Conservation (phyloP, 92 coral and sea anemone genomes). For the Phenganax stokvisi region DNA sequence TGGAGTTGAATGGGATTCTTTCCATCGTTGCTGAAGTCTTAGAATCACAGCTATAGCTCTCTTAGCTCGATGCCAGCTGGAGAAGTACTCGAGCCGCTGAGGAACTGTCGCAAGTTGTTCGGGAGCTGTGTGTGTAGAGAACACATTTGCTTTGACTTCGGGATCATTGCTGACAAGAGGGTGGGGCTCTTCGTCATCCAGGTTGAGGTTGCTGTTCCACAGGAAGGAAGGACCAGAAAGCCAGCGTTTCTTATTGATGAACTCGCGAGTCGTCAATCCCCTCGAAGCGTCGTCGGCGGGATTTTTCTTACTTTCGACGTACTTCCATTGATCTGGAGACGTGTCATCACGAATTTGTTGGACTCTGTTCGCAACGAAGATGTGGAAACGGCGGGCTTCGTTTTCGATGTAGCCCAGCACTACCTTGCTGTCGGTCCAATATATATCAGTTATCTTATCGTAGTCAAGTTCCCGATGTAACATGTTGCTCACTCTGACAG, state of each 20-base stretch:
- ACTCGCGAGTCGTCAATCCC: neutral
- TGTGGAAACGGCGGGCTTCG: neutral
- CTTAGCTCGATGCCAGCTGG: neutral
- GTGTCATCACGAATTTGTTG: neutral
- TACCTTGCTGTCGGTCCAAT: neutral
- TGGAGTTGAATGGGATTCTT: neutral
- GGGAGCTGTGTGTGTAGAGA: neutral
- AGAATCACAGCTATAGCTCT: neutral
- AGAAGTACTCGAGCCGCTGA: neutral
- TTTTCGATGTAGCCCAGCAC: neutral
- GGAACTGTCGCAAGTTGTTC: neutral
- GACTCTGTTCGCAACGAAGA: neutral
- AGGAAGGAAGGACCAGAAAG: neutral
- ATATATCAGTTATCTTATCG: neutral
- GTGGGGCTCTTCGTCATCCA: neutral
- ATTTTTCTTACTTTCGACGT: neutral
- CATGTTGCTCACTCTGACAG: no score
- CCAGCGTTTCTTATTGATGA: neutral
- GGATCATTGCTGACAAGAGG: neutral
- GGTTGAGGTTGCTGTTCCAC: neutral
- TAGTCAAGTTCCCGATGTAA: neutral
- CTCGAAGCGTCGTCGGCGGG: constrained; percentile 1
- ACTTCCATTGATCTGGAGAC: neutral
- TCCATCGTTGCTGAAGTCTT: neutral
- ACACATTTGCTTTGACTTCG: neutral